Evolutionary conservation across 2,888 invertebrate genomes (phyloP).

Genomic region (Xanthorhoe designata): DNA sequence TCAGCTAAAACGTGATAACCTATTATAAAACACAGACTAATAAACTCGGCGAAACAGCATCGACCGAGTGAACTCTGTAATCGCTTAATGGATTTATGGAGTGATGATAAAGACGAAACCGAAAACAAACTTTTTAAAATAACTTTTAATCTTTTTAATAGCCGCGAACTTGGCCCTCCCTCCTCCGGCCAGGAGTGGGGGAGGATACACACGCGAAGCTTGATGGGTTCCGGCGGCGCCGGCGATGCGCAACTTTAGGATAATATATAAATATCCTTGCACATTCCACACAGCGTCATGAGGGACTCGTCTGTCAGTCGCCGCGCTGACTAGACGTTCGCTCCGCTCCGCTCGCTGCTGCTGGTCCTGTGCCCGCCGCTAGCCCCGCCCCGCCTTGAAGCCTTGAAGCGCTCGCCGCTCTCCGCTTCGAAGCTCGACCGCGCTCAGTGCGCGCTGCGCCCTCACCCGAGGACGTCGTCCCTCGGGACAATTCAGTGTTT

Average conservation of each 20-base stretch:
- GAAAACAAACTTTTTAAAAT: conserved; percentile 38
- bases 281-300: no score
- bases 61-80: conserved; percentile 25
- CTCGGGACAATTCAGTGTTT: no score
- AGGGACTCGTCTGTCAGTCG: no score
- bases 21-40: neutral
- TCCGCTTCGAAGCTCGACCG: no score
- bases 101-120: conserved; percentile 36
- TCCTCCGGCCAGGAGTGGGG: neutral
- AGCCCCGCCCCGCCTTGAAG: no score
- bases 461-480: no score
- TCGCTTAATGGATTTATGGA: conserved; percentile 38
- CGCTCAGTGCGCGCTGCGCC: no score
- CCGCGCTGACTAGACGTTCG: no score
- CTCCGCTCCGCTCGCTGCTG: no score
- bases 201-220: no score
- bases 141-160: conserved; percentile 42
- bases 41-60: conserved; percentile 18
- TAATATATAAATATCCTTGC: neutral
- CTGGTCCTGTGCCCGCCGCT: no score
- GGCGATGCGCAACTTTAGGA: conserved; percentile 3
- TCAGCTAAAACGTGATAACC: neutral
- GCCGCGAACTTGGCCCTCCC: conserved; percentile 16
- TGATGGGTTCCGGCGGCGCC: neutral
- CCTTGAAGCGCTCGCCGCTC: no score